Conservation (phyloP, 2,888 invertebrate genomes). For the Imbricaverruca yamaguchii region DNA sequence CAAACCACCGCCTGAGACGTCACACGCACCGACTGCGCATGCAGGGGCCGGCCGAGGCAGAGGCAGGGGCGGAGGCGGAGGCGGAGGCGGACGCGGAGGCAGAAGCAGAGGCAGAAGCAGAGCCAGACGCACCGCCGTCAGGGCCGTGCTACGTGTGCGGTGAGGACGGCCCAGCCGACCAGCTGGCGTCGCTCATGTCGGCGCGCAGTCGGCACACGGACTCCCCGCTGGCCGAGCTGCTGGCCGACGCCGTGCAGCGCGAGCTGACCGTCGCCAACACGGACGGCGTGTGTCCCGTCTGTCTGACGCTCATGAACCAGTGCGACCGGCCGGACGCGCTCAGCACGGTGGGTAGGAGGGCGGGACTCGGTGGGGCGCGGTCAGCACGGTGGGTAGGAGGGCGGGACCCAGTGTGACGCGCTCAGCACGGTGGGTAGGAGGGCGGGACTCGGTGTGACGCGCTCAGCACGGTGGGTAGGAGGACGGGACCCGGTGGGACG, state of each 20-base stretch:
- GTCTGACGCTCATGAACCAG: background rate
- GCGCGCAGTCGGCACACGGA: background rate
- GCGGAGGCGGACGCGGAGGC: background rate
- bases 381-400: too few relatives aligned
- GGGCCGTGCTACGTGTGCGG: slow-evolving; percentile 14
- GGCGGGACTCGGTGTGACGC: too few relatives aligned
- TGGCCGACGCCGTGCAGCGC: slow-evolving; percentile 16
- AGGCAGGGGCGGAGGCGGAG: too few relatives aligned
- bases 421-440: too few relatives aligned
- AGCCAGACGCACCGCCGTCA: background rate
- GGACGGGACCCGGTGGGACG: too few relatives aligned
- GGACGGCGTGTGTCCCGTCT: background rate
- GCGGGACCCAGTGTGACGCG: too few relatives aligned
- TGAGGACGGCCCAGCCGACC: background rate
- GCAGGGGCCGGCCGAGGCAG: too few relatives aligned
- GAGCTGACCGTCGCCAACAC: slow-evolving; percentile 9
- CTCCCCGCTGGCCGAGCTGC: slow-evolving; percentile 19
- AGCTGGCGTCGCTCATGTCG: background rate
- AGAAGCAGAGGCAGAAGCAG: background rate
- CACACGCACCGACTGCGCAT: too few relatives aligned
- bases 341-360: too few relatives aligned
- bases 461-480: too few relatives aligned
- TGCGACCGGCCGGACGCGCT: background rate
- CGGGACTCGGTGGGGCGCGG: too few relatives aligned
- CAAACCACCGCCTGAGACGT: too few relatives aligned